Conservation (phyloP, 2,113 vertebrate genomes). For the Lepus europaeus region DNA sequence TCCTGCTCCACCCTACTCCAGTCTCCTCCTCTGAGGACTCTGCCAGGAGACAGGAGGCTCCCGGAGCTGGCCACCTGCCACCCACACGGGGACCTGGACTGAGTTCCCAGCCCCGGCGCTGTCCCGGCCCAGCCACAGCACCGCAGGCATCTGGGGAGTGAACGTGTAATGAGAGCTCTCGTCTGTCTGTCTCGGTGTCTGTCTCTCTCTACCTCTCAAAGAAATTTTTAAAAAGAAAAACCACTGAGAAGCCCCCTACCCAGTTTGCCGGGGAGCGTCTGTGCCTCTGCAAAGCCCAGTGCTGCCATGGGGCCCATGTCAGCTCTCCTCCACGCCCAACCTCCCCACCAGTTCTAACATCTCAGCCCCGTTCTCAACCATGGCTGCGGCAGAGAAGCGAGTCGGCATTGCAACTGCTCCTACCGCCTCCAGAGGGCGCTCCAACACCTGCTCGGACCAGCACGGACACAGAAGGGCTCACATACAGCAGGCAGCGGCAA, state of each 20-base stretch:
- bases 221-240: too few species aligned
- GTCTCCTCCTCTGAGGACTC: too few species aligned
- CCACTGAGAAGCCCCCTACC: neutral
- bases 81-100: too few species aligned
- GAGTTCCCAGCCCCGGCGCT: too few species aligned
- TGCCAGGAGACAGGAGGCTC: too few species aligned
- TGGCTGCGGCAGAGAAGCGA: neutral
- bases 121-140: too few species aligned
- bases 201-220: too few species aligned
- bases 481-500: neutral
- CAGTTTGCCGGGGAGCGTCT: neutral
- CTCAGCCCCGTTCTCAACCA: neutral
- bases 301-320: neutral
- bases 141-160: too few species aligned
- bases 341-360: neutral
- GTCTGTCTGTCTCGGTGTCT: too few species aligned
- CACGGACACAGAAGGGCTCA: neutral
- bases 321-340: neutral
- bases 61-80: too few species aligned
- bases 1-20: too few species aligned
- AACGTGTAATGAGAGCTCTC: too few species aligned
- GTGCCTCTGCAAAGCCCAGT: neutral
- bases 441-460: neutral
- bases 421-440: constrained; percentile 60
- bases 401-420: neutral